Conservation (phyloP, 2,113 vertebrate species). For the Steatornis caripensis region DNA sequence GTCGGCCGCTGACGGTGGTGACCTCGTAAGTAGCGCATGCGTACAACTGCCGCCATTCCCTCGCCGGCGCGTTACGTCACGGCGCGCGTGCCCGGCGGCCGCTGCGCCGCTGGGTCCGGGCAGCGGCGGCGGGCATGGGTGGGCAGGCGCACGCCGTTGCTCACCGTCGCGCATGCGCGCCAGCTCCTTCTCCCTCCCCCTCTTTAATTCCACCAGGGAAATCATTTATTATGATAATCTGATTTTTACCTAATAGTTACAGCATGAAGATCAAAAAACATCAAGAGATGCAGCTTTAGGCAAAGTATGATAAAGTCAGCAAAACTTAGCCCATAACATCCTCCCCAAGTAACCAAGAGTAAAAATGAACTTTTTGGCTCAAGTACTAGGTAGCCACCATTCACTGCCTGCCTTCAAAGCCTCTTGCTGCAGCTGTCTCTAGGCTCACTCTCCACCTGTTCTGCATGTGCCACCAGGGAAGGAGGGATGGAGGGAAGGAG, state of each 20-base stretch:
- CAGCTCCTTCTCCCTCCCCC: too few relatives aligned
- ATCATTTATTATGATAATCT: neutral
- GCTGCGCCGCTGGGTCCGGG: neutral
- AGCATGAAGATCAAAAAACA: neutral
- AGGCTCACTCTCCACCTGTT: neutral
- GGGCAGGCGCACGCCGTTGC: neutral
- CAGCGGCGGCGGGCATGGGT: neutral
- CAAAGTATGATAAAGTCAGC: neutral
- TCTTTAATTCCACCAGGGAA: neutral
- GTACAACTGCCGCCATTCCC: neutral
- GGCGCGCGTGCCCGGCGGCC: neutral
- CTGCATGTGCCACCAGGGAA: rapidly evolving
- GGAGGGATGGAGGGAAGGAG: too few relatives aligned
- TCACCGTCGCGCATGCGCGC: neutral
- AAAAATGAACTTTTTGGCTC: neutral
- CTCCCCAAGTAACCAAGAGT: neutral
- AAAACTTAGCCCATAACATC: neutral
- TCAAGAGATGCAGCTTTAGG: neutral
- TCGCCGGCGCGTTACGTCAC: neutral
- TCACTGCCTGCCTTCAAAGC: neutral
- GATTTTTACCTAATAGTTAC: neutral
- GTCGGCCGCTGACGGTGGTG: rapidly evolving
- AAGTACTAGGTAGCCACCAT: neutral
- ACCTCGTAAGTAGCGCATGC: neutral
- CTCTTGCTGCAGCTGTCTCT: neutral